A percentile compares a stretch with the other conserved stretches of the same genome.
Conservation (phyloP, 2,888 invertebrate species). For the Tipula confusa region DNA sequence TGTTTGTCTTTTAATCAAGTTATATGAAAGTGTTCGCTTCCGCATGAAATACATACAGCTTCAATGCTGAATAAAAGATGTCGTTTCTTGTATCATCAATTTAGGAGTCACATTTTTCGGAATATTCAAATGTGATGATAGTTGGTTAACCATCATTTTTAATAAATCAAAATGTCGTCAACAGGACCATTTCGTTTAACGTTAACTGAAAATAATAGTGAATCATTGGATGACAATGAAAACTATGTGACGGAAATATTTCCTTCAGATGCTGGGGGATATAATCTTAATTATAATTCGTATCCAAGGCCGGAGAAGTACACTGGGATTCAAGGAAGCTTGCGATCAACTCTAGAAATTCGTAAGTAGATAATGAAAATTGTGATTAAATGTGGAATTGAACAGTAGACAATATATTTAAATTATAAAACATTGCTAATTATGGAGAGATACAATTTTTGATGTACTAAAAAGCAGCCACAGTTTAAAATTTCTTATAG, state of each 20-base stretch:
- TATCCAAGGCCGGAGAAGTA: slow-evolving; percentile 27
- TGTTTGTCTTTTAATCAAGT: background rate
- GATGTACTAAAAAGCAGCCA: too few relatives aligned
- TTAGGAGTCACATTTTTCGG: background rate
- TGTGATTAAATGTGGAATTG: too few relatives aligned
- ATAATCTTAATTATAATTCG: background rate
- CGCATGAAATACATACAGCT: background rate
- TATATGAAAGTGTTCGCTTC: too few relatives aligned
- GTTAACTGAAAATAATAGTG: background rate
- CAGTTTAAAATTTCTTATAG: too few relatives aligned
- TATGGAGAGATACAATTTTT: too few relatives aligned
- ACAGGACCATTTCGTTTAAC: background rate
- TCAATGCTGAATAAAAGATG: background rate
- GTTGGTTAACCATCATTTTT: background rate
- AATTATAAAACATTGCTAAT: too few relatives aligned
- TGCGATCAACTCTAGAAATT: slow-evolving; percentile 40
- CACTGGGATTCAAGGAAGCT: slow-evolving; percentile 33
- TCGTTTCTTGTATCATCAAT: background rate
- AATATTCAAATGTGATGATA: background rate
- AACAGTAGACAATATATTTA: too few relatives aligned
- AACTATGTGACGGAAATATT: background rate
- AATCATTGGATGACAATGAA: background rate
- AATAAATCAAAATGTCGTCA: too few relatives aligned
- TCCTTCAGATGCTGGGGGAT: background rate
- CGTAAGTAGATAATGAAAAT: slow-evolving; percentile 36